Evolutionary conservation across 2,888 invertebrate genomes (phyloP), one percentile per base, ranked within the genome.

Genomic region (Apotomis capreana): DNA sequence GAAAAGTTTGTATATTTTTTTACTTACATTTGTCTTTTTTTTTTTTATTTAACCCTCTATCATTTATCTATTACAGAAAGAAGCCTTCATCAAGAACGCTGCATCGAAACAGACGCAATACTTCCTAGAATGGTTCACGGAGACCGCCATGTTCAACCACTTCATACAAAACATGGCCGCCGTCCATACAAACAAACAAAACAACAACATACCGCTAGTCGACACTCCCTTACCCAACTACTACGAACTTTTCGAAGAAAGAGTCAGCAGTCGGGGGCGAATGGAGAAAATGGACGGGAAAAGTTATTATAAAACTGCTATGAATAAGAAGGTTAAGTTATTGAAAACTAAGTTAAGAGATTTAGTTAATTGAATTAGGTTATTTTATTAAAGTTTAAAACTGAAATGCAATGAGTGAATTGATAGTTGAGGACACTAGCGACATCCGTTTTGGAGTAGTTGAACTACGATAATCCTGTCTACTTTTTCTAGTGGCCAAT

Each of bases 111-210:
- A 95, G 62, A 94, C 95, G 52, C 95, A 95, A 76, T 95, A 95
- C 79, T 97, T 97, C 86, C 90, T 97, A 0, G 96, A 97, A 77
- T 97, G 97, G 97, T 97, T 98, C 88, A 95, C 96, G 0, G 97
- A 97, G 84, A 97, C 97, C 0, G 96, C 97, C 0, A 97, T 97
- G 96, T 97, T 97, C 86, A 95, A 95, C 75, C 94, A 95, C 64
- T 97, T 96, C 86, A 93, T 96, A 68, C 94, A 95, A 77, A 93
- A 94, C 81, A 91, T 92, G 91, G 85, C 89, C 0, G 77, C 79
- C 0, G 73, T 81, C 15, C 81, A 80, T 74, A 76, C 78, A 36
- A 78, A 77, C 49, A 75, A 77, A 3, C 79, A 78, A 12, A 68
- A 74, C 62, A 63, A 75, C 55, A 72, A 74, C 52, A 65, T 77